Conservation (phyloP, 2,113 vertebrate genomes). For the Glareola pratincola region DNA sequence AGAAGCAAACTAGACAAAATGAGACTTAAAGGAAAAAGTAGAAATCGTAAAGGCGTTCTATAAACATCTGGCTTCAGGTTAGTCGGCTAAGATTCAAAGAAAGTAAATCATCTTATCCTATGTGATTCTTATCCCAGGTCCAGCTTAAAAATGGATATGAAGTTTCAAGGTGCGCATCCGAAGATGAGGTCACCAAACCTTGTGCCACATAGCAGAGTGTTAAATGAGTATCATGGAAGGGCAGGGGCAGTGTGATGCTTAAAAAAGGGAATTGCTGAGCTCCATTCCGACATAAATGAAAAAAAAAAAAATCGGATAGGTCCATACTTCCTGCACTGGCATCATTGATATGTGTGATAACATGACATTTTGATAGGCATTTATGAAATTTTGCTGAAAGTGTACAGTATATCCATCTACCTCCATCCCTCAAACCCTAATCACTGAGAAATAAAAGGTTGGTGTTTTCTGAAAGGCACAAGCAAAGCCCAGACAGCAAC, state of each 20-base stretch:
- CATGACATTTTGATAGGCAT: background rate
- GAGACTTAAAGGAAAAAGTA: background rate
- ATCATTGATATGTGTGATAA: background rate
- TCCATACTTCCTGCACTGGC: background rate
- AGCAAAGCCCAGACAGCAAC: background rate
- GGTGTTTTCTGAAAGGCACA: background rate
- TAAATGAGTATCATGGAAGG: background rate
- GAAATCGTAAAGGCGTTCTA: background rate
- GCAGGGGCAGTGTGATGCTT: background rate
- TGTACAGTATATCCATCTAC: background rate
- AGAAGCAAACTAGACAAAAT: conserved; percentile 12
- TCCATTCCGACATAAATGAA: background rate
- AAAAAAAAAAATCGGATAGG: background rate
- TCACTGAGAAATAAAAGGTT: background rate
- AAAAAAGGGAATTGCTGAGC: background rate
- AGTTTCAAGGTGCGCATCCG: background rate
- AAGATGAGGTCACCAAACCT: background rate
- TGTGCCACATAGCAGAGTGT: background rate
- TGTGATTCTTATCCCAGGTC: background rate
- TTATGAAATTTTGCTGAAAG: background rate
- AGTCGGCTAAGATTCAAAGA: background rate
- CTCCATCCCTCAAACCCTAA: background rate
- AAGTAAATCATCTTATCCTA: background rate
- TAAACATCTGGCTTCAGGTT: background rate
- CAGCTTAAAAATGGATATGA: background rate